Conservation (phyloP, 2,113 vertebrate species). For the Odocoileus virginianus region DNA sequence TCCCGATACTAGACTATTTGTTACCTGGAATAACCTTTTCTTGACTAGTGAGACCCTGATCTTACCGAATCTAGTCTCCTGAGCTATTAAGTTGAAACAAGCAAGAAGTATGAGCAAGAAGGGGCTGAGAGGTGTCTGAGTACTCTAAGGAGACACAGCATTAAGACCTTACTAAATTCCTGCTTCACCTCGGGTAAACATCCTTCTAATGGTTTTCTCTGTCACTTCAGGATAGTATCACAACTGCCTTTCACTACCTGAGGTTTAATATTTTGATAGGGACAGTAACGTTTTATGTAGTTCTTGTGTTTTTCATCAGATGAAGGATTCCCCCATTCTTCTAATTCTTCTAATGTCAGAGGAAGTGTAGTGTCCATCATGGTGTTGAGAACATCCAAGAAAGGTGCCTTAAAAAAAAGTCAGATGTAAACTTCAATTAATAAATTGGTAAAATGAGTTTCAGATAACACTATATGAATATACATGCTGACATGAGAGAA, state of each 20-base stretch:
- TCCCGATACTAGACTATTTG: background rate
- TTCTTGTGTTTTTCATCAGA: slow-evolving; percentile 81
- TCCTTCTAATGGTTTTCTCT: background rate
- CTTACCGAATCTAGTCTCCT: background rate
- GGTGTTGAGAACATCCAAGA: slow-evolving; percentile 92
- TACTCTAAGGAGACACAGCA: background rate
- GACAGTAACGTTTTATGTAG: slow-evolving; percentile 92
- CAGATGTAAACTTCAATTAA: background rate
- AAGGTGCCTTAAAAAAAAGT: slow-evolving; percentile 87
- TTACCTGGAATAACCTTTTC: background rate
- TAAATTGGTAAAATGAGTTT: background rate
- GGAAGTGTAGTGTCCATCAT: slow-evolving; percentile 91
- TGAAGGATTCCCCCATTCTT: slow-evolving; percentile 94
- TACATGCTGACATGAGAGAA: background rate
- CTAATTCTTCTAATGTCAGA: slow-evolving; percentile 92
- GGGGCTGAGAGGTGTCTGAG: background rate
- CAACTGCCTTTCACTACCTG: slow-evolving; percentile 84
- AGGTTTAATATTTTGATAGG: slow-evolving; percentile 91
- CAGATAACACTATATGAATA: background rate
- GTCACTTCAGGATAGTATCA: background rate
- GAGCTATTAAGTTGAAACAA: background rate
- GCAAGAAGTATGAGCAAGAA: background rate
- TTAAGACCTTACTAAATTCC: background rate
- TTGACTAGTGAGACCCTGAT: background rate
- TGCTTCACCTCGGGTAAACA: background rate